Conservation (phyloP, 2,888 invertebrate genomes). For the Synanthedon vespiformis region DNA sequence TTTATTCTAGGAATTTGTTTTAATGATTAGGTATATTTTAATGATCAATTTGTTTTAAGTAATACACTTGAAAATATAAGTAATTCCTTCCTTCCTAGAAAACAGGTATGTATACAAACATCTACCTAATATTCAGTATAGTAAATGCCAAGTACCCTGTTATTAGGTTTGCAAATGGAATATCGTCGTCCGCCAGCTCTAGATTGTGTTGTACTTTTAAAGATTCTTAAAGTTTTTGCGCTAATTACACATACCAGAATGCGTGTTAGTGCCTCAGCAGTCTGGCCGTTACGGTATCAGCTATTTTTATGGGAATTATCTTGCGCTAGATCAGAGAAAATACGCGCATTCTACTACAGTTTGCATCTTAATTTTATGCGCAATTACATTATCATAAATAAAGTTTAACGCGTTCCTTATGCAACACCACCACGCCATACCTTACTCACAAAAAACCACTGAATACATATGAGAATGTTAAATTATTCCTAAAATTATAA, state of each 20-base stretch:
- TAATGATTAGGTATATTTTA: too few species aligned
- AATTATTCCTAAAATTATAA: too few species aligned
- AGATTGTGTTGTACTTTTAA: background rate
- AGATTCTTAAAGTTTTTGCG: constrained; percentile 24
- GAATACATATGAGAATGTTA: too few species aligned
- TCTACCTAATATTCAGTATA: background rate
- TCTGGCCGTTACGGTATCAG: constrained; percentile 13
- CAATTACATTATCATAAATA: background rate
- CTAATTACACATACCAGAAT: constrained; percentile 32
- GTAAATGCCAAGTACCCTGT: background rate
- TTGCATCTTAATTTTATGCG: background rate
- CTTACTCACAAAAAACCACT: too few species aligned
- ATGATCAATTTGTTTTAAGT: too few species aligned
- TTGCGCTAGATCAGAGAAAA: background rate
- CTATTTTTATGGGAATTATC: constrained; percentile 20
- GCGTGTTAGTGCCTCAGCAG: constrained; percentile 11
- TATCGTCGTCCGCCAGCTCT: background rate
- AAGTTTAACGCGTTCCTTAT: background rate
- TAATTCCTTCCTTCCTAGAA: too few species aligned
- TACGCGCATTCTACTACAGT: background rate
- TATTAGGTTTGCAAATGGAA: background rate
- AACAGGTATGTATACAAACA: too few species aligned
- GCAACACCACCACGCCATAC: background rate
- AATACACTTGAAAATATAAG: too few species aligned
- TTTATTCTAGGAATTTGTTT: too few species aligned